Evolutionary conservation across 35 echinoderm and acorn worm species (phyloP).

Genomic region (Eucidaris tribuloides): DNA sequence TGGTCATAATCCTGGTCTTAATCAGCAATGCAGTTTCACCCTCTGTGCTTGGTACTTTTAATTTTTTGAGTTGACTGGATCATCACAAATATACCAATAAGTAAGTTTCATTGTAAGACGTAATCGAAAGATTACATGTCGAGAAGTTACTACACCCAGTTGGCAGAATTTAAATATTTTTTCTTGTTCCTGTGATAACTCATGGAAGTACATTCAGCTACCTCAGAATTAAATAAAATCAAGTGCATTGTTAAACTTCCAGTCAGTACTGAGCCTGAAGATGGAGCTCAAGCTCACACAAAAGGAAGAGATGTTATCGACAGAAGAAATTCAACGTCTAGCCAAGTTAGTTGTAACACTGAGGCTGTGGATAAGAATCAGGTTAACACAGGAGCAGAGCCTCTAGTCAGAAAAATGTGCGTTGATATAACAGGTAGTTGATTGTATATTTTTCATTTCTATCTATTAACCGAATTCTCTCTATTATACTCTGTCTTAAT

Average conservation of each 20-base stretch:
- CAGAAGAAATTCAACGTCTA: slow-evolving; percentile 71
- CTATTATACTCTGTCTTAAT: no score
- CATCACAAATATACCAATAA: not conserved
- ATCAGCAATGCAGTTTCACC: not conserved
- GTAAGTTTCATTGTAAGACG: not conserved
- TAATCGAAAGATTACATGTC: not conserved
- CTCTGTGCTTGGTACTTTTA: no score
- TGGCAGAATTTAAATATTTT: not conserved
- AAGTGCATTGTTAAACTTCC: slow-evolving; percentile 40
- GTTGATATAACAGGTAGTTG: slow-evolving; percentile 89
- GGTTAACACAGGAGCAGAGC: slow-evolving; percentile 94
- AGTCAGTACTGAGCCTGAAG: slow-evolving; percentile 99
- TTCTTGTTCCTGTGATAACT: no score
- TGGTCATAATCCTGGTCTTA: no score
- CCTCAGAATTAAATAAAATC: no score
- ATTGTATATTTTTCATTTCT: no score
- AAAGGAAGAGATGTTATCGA: slow-evolving; percentile 46
- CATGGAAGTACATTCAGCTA: no score
- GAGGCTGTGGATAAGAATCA: slow-evolving; percentile 91
- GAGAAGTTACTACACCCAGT: not conserved
- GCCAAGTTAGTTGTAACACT: slow-evolving; percentile 75
- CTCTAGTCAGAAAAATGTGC: slow-evolving; percentile 84
- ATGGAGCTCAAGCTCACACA: slow-evolving; percentile 83
- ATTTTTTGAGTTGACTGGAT: not conserved
- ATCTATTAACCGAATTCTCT: no score